A percentile compares a stretch with the other conserved stretches of the same genome.
Evolutionary conservation across 2,797 vertebrate species (phyloP).

Genomic region (Melanotaenia nigrans): DNA sequence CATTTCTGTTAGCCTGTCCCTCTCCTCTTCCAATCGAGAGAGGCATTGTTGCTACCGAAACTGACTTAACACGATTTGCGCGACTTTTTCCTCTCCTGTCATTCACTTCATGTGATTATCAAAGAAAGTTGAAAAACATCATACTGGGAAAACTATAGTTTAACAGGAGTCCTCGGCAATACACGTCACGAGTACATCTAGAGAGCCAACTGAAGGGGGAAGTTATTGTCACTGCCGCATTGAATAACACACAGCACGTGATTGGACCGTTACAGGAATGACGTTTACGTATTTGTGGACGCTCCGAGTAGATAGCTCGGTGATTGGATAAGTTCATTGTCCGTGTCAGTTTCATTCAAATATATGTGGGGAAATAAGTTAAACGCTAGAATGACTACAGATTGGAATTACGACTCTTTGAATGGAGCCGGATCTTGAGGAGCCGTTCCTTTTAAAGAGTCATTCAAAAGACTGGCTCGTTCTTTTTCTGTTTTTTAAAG

Average conservation of each 20-base stretch:
- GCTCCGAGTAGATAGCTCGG: not conserved
- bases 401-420: no score
- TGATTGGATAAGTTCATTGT: conserved; percentile 54
- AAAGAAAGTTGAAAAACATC: conserved; percentile 39
- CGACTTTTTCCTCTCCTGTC: not conserved
- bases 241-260: not conserved
- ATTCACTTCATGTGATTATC: conserved; percentile 42
- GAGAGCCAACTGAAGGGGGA: conserved; percentile 13
- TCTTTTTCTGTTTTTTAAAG: no score
- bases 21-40: conserved; percentile 49
- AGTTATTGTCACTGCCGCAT: conserved; percentile 17
- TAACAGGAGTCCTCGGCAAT: conserved; percentile 5
- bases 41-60: conserved; percentile 65
- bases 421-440: no score
- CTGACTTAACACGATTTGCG: not conserved
- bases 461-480: no score
- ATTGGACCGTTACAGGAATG: conserved; percentile 53
- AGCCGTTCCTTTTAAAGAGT: no score
- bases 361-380: not conserved
- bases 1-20: conserved; percentile 46
- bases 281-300: conserved; percentile 3
- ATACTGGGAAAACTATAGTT: conserved; percentile 35
- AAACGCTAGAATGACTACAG: not conserved
- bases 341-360: not conserved
- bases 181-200: conserved; percentile 52